Evolutionary conservation across 2,888 invertebrate species (phyloP).

Genomic region (Crepidodera aurea): DNA sequence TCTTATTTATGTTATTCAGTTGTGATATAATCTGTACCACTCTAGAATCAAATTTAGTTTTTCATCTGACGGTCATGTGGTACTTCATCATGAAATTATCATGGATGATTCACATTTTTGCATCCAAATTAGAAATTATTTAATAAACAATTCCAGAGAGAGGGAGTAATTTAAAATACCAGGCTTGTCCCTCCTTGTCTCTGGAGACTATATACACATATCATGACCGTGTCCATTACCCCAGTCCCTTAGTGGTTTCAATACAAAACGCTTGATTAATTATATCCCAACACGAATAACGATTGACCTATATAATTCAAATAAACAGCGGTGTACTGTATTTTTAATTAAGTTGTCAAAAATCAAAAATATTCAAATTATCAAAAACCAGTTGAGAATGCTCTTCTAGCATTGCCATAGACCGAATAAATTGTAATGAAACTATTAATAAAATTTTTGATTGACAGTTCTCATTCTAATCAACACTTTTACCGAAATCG

Average conservation of each 20-base stretch:
- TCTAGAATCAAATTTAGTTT: too few species aligned
- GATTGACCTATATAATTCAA: conserved; percentile 26
- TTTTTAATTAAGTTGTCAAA: not conserved
- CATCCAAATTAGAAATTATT: not conserved
- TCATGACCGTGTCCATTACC: not conserved
- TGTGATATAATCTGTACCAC: too few species aligned
- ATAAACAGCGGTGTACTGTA: not conserved
- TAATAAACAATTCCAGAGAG: not conserved
- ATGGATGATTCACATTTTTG: not conserved
- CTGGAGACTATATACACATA: not conserved
- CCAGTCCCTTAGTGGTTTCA: conserved; percentile 14
- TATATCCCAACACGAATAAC: conserved; percentile 24
- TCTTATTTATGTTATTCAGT: too few species aligned
- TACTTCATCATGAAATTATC: not conserved
- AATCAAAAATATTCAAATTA: too few species aligned
- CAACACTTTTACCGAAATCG: too few species aligned
- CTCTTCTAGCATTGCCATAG: too few species aligned
- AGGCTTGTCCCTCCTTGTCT: not conserved
- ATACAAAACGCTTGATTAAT: conserved; percentile 16
- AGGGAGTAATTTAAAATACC: not conserved
- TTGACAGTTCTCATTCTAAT: too few species aligned
- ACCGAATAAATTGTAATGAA: too few species aligned
- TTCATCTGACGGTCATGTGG: too few species aligned
- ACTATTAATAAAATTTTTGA: too few species aligned
- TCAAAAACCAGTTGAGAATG: too few species aligned